phyloP scores from a whole-genome alignment of 2,113 vertebrate genomes.

The Macrotis lagotis region DNA sequence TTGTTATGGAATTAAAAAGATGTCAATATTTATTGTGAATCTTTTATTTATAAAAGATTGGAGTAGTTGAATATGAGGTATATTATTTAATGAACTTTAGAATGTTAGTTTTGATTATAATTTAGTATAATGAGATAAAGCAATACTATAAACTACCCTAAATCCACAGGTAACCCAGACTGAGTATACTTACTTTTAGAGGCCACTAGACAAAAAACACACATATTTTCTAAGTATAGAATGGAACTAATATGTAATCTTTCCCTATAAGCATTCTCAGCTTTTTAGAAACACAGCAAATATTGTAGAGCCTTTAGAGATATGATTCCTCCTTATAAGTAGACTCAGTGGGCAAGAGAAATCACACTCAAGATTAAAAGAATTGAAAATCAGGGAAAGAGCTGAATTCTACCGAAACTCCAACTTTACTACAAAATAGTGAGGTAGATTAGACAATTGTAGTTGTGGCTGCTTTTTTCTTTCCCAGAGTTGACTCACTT shows the following conservation, averaged over 20 bases:
- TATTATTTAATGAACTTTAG: background rate
- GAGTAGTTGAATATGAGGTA: background rate
- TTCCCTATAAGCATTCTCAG: background rate
- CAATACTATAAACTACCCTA: background rate
- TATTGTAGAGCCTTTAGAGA: background rate
- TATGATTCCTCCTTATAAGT: background rate
- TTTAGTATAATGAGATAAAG: conserved; percentile 6
- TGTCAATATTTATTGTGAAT: background rate
- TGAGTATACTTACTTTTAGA: background rate
- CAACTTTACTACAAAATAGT: background rate
- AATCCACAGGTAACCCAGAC: background rate
- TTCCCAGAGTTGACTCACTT: background rate
- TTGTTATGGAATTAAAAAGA: conserved; percentile 26
- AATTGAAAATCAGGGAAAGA: background rate
- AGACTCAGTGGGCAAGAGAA: background rate
- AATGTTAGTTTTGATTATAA: conserved; percentile 6
- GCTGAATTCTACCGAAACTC: background rate
- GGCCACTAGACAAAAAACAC: conserved; percentile 11
- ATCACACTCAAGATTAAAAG: background rate
- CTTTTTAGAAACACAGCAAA: background rate
- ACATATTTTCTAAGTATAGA: background rate
- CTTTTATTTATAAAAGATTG: conserved; percentile 34
- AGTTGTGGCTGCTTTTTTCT: too few species aligned
- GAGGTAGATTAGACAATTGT: background rate
- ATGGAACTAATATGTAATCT: background rate